These are phyloP conservation scores for Scaptomyza polygonia DNA, from an alignment of 2,888 invertebrate species.

Conservation along the genomic window DNA sequence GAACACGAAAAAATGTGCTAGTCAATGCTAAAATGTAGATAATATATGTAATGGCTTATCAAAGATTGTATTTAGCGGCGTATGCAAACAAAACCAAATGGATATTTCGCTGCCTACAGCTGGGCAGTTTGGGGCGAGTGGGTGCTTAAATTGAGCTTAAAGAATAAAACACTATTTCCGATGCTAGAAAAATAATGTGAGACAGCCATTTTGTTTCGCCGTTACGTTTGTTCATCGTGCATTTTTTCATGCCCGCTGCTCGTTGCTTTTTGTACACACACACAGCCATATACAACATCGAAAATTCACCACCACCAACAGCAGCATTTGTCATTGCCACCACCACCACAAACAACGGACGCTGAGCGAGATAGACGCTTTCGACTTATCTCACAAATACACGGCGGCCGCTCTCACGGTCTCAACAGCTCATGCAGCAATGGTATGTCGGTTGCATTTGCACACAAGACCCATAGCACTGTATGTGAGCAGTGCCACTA, in stretches of 20 bases:
- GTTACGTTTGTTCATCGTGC: constrained; percentile 55
- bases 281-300: constrained; percentile 15
- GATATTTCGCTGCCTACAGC: constrained; percentile 27
- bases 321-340: constrained; percentile 44
- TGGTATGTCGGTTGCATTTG: constrained; percentile 49
- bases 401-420: constrained; percentile 50
- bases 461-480: constrained; percentile 36
- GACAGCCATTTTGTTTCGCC: constrained; percentile 82
- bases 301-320: constrained; percentile 55
- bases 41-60: constrained; percentile 46
- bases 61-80: constrained; percentile 41
- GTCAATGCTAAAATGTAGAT: constrained; percentile 61
- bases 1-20: constrained; percentile 62
- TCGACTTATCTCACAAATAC: constrained; percentile 45
- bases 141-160: constrained; percentile 22
- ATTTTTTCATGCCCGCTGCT: constrained; percentile 55
- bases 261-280: constrained; percentile 44
- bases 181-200: constrained; percentile 52
- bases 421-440: constrained; percentile 31
- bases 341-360: constrained; percentile 30
- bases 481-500: constrained; percentile 47
- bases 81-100: constrained; percentile 27
- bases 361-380: constrained; percentile 42
- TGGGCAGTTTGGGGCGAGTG: constrained; percentile 16
- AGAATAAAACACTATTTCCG: constrained; percentile 19